Conservation (phyloP, 1,140 invertebrate genomes). For the Argopecten irradians region DNA sequence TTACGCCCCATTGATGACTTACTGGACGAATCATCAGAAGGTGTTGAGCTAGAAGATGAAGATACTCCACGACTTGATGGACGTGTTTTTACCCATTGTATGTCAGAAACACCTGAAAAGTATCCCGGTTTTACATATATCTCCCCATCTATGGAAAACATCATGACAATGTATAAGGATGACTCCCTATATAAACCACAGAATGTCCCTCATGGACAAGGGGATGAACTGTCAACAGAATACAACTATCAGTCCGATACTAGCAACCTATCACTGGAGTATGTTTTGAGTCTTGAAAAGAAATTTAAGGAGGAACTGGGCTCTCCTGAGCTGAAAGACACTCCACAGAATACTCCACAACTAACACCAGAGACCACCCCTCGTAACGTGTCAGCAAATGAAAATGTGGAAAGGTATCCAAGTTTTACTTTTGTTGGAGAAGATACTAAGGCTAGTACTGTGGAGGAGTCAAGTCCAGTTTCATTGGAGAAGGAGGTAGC, state of each 20-base stretch:
- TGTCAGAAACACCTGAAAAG: neutral
- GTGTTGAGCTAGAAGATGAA: neutral
- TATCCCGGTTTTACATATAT: conserved; percentile 5
- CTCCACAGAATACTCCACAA: neutral
- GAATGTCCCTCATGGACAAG: neutral
- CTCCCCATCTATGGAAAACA: conserved; percentile 10
- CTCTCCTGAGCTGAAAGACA: neutral
- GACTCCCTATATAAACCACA: neutral
- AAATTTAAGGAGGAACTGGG: neutral
- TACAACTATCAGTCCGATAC: neutral
- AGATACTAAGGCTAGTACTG: neutral
- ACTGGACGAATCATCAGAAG: conserved; percentile 28
- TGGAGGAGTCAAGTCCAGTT: neutral
- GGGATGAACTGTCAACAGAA: neutral
- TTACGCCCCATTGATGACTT: conserved; percentile 56
- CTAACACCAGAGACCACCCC: neutral
- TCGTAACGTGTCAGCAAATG: neutral
- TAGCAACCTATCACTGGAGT: neutral
- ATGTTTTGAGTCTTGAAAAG: neutral
- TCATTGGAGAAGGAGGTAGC: neutral
- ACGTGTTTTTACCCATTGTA: neutral
- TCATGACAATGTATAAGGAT: neutral
- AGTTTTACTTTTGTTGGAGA: neutral
- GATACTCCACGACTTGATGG: conserved; percentile 24
- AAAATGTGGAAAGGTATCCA: neutral